Evolutionary conservation across 2,113 vertebrate species (phyloP).

Genomic region (Silurus asotus): DNA sequence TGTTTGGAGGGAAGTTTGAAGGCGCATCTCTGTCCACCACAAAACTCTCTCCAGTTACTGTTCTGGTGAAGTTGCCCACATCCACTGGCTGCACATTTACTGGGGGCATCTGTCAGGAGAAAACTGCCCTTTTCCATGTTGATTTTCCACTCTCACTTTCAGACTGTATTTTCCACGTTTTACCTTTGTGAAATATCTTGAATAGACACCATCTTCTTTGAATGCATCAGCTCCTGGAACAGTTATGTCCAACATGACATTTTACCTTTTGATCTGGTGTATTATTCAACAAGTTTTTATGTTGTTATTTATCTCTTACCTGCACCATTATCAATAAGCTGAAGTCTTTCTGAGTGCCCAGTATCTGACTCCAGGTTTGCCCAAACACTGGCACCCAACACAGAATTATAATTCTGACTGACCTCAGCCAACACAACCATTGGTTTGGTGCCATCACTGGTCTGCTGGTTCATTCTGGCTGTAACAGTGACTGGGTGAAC

Average conservation of each 20-base stretch:
- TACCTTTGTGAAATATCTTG: conserved; percentile 68
- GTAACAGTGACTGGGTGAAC: conserved; percentile 58
- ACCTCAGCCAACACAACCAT: conserved; percentile 66
- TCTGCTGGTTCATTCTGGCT: conserved; percentile 56
- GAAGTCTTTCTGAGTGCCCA: conserved; percentile 47
- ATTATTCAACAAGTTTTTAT: not conserved
- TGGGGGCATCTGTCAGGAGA: conserved; percentile 50
- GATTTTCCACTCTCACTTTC: conserved; percentile 63
- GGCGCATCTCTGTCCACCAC: conserved; percentile 3
- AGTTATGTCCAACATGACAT: not conserved
- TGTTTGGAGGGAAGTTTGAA: conserved; percentile 66
- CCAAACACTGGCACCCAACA: conserved; percentile 65
- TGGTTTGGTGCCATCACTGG: conserved; percentile 55
- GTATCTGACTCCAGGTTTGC: conserved; percentile 62
- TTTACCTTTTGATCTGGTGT: not conserved
- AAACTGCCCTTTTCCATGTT: not conserved
- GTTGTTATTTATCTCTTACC: conserved; percentile 54
- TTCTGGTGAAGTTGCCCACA: conserved; percentile 59
- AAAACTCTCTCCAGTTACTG: conserved; percentile 64
- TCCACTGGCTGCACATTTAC: conserved; percentile 34
- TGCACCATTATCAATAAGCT: conserved; percentile 71
- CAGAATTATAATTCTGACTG: conserved; percentile 62
- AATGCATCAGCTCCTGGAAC: conserved; percentile 66
- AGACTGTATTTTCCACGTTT: conserved; percentile 64
- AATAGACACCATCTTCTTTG: conserved; percentile 71